A percentile compares a stretch with the other conserved stretches of the same genome.
phyloP scores from a whole-genome alignment of 1,140 invertebrate species.

The Hyposmocoma kahamanoa region DNA sequence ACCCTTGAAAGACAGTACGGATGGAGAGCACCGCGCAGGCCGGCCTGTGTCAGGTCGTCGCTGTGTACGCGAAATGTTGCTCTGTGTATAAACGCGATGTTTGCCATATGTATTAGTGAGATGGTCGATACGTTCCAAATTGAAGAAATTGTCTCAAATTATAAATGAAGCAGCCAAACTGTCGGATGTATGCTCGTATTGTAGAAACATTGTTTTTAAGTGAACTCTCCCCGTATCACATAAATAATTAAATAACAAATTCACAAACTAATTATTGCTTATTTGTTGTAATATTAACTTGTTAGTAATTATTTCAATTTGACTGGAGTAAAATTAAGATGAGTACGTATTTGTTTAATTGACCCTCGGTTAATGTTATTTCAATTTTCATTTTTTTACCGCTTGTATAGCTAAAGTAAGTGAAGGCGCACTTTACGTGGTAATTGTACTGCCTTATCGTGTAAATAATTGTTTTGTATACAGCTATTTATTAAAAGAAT shows the following conservation, averaged over 20 bases:
- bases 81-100: constrained; percentile 37
- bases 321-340: constrained; percentile 56
- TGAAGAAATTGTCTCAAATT: constrained; percentile 25
- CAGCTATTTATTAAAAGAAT: constrained; percentile 73
- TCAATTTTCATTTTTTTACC: constrained; percentile 59
- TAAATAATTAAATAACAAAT: constrained; percentile 49
- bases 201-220: constrained; percentile 23
- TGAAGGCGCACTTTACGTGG: constrained; percentile 65
- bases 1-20: neutral
- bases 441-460: constrained; percentile 70
- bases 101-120: constrained; percentile 67
- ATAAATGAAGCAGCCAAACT: constrained; percentile 28
- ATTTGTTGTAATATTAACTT: constrained; percentile 63
- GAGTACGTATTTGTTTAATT: constrained; percentile 50
- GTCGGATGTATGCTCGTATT: constrained; percentile 23
- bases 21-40: too few species aligned
- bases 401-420: constrained; percentile 71
- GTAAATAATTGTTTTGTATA: constrained; percentile 74
- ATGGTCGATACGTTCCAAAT: constrained; percentile 50
- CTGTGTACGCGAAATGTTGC: constrained; percentile 9
- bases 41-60: too few species aligned
- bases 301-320: constrained; percentile 63
- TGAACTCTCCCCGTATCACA: constrained; percentile 28
- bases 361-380: constrained; percentile 51
- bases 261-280: constrained; percentile 69